Percentiles rank a stretch among this genome's conserved stretches.
These are phyloP conservation scores for Perizoma flavofasciatum DNA, from an alignment of 2,888 invertebrate species.

Conservation along the genomic window DNA sequence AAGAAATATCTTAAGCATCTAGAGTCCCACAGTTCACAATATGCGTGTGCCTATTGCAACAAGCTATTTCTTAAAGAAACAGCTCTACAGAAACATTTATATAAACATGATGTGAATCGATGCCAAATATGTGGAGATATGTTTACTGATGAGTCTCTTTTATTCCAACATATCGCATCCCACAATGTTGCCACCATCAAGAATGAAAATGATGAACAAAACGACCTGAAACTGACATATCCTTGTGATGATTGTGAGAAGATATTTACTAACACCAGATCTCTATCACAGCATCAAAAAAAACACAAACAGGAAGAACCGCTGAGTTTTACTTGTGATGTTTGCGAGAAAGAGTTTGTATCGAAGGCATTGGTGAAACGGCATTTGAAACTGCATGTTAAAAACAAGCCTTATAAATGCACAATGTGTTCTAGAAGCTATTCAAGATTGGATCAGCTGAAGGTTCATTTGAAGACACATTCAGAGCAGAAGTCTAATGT, in stretches of 20 bases:
- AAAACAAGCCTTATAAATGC: conserved; percentile 81
- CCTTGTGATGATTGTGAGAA: conserved; percentile 22
- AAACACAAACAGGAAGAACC: conserved; percentile 46
- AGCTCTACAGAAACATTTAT: conserved; percentile 61
- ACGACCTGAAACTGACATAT: background rate
- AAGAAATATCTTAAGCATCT: conserved; percentile 77
- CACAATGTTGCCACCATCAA: conserved; percentile 16
- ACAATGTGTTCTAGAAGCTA: conserved; percentile 83
- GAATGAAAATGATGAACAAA: conserved; percentile 10
- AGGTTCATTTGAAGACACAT: conserved; percentile 84
- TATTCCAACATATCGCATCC: conserved; percentile 43
- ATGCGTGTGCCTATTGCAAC: conserved; percentile 57
- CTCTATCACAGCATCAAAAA: conserved; percentile 17
- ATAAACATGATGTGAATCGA: conserved; percentile 50
- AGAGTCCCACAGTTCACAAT: conserved; percentile 59
- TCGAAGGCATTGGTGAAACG: conserved; percentile 67
- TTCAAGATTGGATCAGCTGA: conserved; percentile 82
- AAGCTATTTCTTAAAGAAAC: conserved; percentile 56
- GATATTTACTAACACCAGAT: conserved; percentile 3
- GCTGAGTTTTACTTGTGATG: conserved; percentile 66
- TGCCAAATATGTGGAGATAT: conserved; percentile 45
- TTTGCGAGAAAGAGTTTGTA: conserved; percentile 72
- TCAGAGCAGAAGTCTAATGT: conserved; percentile 81
- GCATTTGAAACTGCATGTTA: conserved; percentile 81
- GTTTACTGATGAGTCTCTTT: conserved; percentile 41